These are phyloP conservation scores for Lasioglossum albipes DNA, from an alignment of 1,140 invertebrate species.

Conservation along the genomic window DNA sequence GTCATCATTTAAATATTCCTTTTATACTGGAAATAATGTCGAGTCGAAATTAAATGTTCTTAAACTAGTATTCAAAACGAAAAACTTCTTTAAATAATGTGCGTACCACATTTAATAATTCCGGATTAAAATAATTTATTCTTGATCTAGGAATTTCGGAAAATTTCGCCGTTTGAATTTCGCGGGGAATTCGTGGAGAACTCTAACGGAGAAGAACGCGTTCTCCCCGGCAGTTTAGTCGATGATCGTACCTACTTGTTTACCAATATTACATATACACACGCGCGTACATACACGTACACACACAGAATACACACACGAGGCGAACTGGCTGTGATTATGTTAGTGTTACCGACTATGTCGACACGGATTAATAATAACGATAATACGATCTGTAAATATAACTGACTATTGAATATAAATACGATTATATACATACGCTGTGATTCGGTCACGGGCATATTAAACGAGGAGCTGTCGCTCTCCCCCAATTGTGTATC, in stretches of 20 bases:
- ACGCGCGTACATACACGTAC: no score
- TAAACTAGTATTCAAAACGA: no score
- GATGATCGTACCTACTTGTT: conserved; percentile 56
- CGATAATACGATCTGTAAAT: conserved; percentile 58
- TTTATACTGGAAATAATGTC: no score
- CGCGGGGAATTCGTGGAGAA: neutral
- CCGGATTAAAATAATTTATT: no score
- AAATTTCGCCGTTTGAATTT: neutral
- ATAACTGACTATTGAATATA: conserved; percentile 53
- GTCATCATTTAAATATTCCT: no score
- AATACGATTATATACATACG: conserved; percentile 58
- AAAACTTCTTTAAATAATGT: no score
- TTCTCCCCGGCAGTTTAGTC: conserved; percentile 51
- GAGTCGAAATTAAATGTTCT: no score
- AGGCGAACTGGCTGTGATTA: conserved; percentile 77
- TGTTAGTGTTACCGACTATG: conserved; percentile 68
- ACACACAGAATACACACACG: conserved; percentile 19
- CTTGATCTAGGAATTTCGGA: no score
- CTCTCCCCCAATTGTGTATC: conserved; percentile 48
- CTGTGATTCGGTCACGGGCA: conserved; percentile 55
- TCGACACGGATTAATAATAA: conserved; percentile 51
- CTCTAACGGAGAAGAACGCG: conserved; percentile 37
- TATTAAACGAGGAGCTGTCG: conserved; percentile 37
- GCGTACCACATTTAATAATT: no score
- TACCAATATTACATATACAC: conserved; percentile 61